Base-by-base conservation (phyloP, 1,140 invertebrate genomes). In the Zelostemma sp. region DNA sequence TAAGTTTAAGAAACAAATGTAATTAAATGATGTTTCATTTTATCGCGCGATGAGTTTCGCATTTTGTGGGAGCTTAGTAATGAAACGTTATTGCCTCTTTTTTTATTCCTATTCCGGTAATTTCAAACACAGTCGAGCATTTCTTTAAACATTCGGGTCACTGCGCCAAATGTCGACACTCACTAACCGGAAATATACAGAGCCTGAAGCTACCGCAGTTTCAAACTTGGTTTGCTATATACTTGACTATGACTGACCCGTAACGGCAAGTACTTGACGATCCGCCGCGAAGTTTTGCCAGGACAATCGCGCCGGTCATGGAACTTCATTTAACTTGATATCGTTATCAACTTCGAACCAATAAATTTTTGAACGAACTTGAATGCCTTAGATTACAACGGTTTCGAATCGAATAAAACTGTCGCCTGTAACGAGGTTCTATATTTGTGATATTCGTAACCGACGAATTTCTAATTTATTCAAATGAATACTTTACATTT, bases 271-370 rank as follows among this genome's bases (percentile, higher is more conserved):
- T 68, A 58, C 61, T 61, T 61, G 47, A 69, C 73, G 69, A 78
- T 53, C 61, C 68, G n/a, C 58, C 46, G 35, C 46, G 40, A 75
- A 79, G 74, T 76, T 79, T 78, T 70, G 59, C 67, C 57, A 43
- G 68, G 57, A 54, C 58, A 60, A 70, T 66, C 74, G 73, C 58
- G 74, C 50, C 59, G 50, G 68, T 64, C 71, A 57, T 69, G 61
- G 56, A 82, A 80, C 77, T 82, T 82, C 77, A 75, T 76, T 70
- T 73, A 80, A 80, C 69, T 82, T 79, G 76, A 73, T 72, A 80
- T 81, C 78, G 76, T 80, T 79, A 77, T 65, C 56, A 75, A 73
- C 53, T 75, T 75, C 68, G 46, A 54, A 50, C 71, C 65, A 58
- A 71, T 73, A 73, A 75, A 73, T 75, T 75, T 73, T 55, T 55